These are phyloP conservation scores for Andrena minutula DNA, from an alignment of 2,888 invertebrate species.

Conservation along the genomic window DNA sequence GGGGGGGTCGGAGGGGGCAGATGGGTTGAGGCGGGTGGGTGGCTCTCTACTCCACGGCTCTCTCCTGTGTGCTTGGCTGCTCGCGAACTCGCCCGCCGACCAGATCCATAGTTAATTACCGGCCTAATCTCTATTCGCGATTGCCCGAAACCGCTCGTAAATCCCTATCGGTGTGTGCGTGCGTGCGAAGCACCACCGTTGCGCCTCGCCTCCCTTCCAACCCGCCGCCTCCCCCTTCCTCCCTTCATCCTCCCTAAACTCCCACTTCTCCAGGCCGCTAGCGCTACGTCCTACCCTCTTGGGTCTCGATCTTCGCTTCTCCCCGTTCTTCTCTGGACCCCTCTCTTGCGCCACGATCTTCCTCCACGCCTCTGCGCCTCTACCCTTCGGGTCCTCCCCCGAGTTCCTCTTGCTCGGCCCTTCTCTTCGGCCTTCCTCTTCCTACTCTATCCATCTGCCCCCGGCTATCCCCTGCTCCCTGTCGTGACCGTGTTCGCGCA, in stretches of 20 bases:
- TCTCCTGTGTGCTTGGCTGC: slow-evolving; percentile 66
- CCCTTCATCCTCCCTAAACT: not conserved
- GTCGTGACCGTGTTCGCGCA: slow-evolving; percentile 18
- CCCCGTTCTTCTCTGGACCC: not conserved
- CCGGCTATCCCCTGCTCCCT: not conserved
- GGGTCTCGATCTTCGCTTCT: slow-evolving; percentile 38
- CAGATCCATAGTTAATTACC: slow-evolving; percentile 85
- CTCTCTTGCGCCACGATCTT: too few relatives aligned
- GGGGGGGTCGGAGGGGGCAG: too few relatives aligned
- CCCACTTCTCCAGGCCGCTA: not conserved
- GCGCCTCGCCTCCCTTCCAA: not conserved
- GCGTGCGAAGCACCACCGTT: slow-evolving; percentile 66
- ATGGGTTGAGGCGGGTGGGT: too few relatives aligned
- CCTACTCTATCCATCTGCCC: not conserved
- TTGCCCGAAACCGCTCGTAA: slow-evolving; percentile 85
- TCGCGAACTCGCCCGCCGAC: slow-evolving; percentile 81
- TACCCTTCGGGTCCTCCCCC: too few relatives aligned
- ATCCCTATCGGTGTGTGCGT: slow-evolving; percentile 83
- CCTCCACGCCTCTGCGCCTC: too few relatives aligned
- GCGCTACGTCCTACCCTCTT: not conserved
- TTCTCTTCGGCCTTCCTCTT: slow-evolving; percentile 31
- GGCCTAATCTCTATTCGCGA: slow-evolving; percentile 85
- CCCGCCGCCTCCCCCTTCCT: not conserved
- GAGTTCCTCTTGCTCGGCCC: too few relatives aligned
- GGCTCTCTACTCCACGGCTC: slow-evolving; percentile 69